These are phyloP conservation scores for Stichopus horrens DNA, from an alignment of 53 echinoderm and acorn worm genomes.

Conservation along the genomic window DNA sequence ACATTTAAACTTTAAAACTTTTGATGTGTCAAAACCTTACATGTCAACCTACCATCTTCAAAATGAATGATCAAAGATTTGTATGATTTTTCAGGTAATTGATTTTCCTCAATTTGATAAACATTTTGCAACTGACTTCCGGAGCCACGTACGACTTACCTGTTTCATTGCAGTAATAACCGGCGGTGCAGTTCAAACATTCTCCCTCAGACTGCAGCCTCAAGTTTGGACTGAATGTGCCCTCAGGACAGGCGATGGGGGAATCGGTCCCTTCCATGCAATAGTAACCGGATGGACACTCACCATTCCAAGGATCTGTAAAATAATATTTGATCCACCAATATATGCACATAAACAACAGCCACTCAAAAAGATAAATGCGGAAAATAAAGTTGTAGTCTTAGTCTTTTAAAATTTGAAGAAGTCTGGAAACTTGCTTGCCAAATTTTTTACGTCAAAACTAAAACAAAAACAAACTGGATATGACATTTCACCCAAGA, in stretches of 20 bases:
- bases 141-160: constrained; percentile 51
- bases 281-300: constrained; percentile 93
- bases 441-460: too few species aligned
- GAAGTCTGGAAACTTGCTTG: too few species aligned
- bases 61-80: not conserved
- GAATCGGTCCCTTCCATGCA: constrained; percentile 82
- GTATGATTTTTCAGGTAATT: not conserved
- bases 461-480: too few species aligned
- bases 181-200: constrained; percentile 94
- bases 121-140: not conserved
- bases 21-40: not conserved
- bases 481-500: not conserved
- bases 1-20: too few species aligned
- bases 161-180: constrained; percentile 94
- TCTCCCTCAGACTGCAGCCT: constrained; percentile 67
- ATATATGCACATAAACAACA: not conserved
- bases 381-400: too few species aligned
- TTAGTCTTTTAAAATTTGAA: too few species aligned
- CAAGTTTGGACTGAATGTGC: constrained; percentile 82
- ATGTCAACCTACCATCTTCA: not conserved
- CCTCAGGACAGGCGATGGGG: constrained; percentile 90
- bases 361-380: too few species aligned
- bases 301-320: constrained; percentile 77
- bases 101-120: not conserved
- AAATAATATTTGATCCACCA: not conserved